These are phyloP conservation scores for Vidua chalybeata DNA, from an alignment of 2,113 vertebrate genomes.

Conservation along the genomic window DNA sequence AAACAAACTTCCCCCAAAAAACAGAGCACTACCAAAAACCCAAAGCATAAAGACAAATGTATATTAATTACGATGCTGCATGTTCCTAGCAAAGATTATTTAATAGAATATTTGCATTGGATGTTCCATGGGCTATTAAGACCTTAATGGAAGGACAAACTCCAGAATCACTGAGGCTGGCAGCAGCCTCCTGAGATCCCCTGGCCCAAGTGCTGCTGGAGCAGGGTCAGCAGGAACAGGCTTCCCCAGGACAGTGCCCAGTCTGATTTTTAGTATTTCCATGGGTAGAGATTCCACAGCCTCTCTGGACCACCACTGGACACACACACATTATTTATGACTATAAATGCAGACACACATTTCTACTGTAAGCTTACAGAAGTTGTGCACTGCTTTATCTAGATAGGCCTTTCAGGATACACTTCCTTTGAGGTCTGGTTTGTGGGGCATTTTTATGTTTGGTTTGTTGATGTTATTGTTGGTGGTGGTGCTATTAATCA, in stretches of 20 bases:
- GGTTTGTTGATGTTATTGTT: not conserved
- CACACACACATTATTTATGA: not conserved
- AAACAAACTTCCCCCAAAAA: not conserved
- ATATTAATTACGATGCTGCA: not conserved
- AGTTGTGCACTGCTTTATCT: not conserved
- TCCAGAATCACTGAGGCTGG: not conserved
- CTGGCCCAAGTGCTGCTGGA: not conserved
- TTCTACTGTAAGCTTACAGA: not conserved
- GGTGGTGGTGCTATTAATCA: not conserved
- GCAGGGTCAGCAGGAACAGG: not conserved
- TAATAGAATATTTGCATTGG: not conserved
- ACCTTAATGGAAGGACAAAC: not conserved
- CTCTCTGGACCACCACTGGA: not conserved
- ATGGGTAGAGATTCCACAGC: not conserved
- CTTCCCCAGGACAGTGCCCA: not conserved
- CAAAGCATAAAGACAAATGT: not conserved
- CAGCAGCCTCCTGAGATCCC: not conserved
- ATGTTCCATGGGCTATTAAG: not conserved
- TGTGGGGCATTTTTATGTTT: not conserved
- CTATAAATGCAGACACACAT: not conserved
- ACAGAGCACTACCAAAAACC: fast-evolving
- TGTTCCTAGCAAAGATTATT: not conserved
- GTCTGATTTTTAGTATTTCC: not conserved
- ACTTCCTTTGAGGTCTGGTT: not conserved
- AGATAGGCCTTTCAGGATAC: not conserved